phyloP scores from a whole-genome alignment of 2,888 invertebrate genomes.

The Strigamia transsilvanica region DNA sequence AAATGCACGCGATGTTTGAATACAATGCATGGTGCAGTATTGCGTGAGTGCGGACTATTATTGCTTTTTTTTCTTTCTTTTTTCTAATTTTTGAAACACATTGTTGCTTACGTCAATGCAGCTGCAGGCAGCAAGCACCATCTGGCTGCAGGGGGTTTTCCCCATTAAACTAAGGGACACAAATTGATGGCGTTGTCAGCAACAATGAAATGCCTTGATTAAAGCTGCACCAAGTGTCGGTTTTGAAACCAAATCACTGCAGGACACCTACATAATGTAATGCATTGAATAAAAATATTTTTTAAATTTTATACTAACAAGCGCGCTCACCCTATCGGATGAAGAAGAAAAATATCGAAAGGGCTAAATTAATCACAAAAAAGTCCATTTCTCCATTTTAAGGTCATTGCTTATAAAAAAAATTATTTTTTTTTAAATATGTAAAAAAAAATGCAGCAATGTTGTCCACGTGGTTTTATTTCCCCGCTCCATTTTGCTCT shows the following conservation, averaged over 20 bases:
- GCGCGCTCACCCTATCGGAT: no score
- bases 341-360: no score
- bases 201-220: conserved; percentile 40
- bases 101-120: conserved; percentile 32
- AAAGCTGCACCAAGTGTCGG: neutral
- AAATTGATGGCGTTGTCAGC: conserved; percentile 38
- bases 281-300: neutral
- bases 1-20: conserved; percentile 33
- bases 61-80: neutral
- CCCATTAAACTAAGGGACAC: neutral
- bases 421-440: no score
- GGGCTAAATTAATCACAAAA: no score
- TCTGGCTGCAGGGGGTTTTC: conserved; percentile 41
- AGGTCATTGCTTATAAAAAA: no score
- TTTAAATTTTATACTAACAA: neutral
- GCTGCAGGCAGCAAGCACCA: conserved; percentile 20
- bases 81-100: neutral
- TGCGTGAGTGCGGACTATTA: conserved; percentile 18
- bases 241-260: neutral
- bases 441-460: neutral
- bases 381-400: no score
- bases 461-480: neutral
- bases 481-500: neutral
- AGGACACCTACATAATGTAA: neutral
- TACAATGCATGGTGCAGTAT: conserved; percentile 1